Evolutionary conservation across 2,888 invertebrate genomes (phyloP).

Genomic region (Schizaphis graminum): DNA sequence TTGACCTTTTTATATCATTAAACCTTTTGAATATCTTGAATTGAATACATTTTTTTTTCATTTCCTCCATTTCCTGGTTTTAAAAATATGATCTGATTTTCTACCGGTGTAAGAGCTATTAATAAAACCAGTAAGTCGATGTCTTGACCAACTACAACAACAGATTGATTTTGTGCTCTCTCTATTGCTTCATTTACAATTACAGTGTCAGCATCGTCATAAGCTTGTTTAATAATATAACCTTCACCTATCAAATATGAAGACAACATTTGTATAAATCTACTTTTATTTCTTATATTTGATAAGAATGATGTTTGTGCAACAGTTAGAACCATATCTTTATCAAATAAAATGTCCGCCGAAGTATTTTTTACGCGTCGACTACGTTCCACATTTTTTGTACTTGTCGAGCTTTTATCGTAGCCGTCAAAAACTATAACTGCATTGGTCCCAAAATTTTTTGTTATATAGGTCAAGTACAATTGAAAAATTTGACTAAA

Average conservation of each 20-base stretch:
- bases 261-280: conserved; percentile 64
- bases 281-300: conserved; percentile 59
- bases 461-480: conserved; percentile 55
- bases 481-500: conserved; percentile 42
- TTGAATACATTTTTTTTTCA: conserved; percentile 60
- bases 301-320: conserved; percentile 60
- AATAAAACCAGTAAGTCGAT: conserved; percentile 69
- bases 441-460: conserved; percentile 59
- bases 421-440: conserved; percentile 38
- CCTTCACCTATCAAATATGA: conserved; percentile 56
- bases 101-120: conserved; percentile 27
- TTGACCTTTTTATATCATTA: conserved; percentile 45
- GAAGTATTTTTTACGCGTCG: conserved; percentile 31
- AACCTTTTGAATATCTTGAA: neutral
- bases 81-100: conserved; percentile 66
- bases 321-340: conserved; percentile 33
- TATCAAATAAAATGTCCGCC: conserved; percentile 22
- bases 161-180: conserved; percentile 52
- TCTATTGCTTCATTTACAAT: conserved; percentile 66
- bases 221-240: conserved; percentile 48
- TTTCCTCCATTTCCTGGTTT: conserved; percentile 66
- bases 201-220: conserved; percentile 66
- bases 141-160: conserved; percentile 66
- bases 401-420: neutral
- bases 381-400: conserved; percentile 39